Evolutionary conservation across 2,797 vertebrate genomes (phyloP), one percentile per base, ranked within the genome.

Genomic region (Acanthiza pusilla): DNA sequence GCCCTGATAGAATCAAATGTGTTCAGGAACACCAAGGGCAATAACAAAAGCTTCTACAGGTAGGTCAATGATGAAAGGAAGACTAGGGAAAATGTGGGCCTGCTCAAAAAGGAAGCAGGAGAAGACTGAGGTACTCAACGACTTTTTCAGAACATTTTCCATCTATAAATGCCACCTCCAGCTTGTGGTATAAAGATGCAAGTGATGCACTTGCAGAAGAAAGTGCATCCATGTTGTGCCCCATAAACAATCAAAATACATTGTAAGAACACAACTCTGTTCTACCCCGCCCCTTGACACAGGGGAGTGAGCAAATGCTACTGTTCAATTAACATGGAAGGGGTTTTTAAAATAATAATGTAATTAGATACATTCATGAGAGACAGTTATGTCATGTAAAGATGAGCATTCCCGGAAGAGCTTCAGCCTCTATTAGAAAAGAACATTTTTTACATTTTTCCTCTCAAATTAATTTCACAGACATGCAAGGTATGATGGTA

Each of bases 371-470:
- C 4, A 0, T 96, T 97, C 82, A 81, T 30, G 75, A 96, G 83
- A 96, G 84, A 97, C 70, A 96, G 97, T 96, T 94, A 89, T 91
- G 83, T 92, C 94, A 95, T 20, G 65, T 83, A 84, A 95, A 93
- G 96, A 96, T 75, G 80, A 89, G 94, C 91, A 89, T 94, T 97
- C 95, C 97, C 87, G 63, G 91, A 93, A 94, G 91, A 92, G 70
- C 73, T 92, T 73, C 90, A 84, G 83, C 82, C 55, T 93, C 47
- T 80, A 60, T 89, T 94, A 91, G 94, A 84, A 96, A 94, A 60
- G 82, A 88, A 70, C 48, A 68, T 86, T 92, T 91, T 85, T 95
- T 81, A 89, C 43, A 68, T 77, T 93, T 91, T 85, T 91, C 70
- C 79, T 83, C 81, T 92, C 29, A 61, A 72, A 94, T 43, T 58